A percentile compares a stretch with the other conserved stretches of the same genome.
Evolutionary conservation across 2,113 vertebrate genomes (phyloP).

Genomic region (Marcusenius ussheri): DNA sequence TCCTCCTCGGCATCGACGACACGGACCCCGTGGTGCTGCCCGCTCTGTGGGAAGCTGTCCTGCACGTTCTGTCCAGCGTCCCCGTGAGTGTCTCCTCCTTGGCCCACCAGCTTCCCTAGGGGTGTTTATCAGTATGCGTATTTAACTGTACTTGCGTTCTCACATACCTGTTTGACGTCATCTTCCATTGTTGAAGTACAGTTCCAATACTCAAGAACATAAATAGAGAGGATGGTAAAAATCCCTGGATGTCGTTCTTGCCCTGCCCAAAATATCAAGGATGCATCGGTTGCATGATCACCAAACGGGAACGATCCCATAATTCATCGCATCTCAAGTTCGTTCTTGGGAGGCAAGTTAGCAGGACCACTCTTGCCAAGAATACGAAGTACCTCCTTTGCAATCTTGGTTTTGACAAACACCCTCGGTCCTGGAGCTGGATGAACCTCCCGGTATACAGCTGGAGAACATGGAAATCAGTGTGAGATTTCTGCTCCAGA

Average conservation of each 20-base stretch:
- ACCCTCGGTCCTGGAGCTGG: background rate
- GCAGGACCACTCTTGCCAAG: background rate
- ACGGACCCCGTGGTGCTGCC: conserved; percentile 83
- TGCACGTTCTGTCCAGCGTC: conserved; percentile 69
- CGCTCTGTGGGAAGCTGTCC: conserved; percentile 85
- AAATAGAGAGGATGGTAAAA: no score
- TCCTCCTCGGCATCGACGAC: conserved; percentile 86
- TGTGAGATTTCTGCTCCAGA: background rate
- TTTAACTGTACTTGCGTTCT: background rate
- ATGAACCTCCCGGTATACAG: background rate
- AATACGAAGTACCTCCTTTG: background rate
- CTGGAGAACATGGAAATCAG: background rate
- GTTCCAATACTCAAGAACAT: background rate
- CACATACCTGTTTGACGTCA: background rate
- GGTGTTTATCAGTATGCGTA: background rate
- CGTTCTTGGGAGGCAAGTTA: background rate
- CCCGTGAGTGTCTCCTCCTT: conserved; percentile 58
- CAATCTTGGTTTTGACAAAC: background rate
- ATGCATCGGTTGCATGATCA: no score
- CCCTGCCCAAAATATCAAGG: no score
- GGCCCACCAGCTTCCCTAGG: background rate
- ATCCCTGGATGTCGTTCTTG: no score
- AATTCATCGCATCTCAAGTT: background rate
- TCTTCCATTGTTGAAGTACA: background rate
- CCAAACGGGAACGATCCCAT: background rate